phyloP scores from a whole-genome alignment of 2,113 vertebrate genomes.

The Saguinus imperator region DNA sequence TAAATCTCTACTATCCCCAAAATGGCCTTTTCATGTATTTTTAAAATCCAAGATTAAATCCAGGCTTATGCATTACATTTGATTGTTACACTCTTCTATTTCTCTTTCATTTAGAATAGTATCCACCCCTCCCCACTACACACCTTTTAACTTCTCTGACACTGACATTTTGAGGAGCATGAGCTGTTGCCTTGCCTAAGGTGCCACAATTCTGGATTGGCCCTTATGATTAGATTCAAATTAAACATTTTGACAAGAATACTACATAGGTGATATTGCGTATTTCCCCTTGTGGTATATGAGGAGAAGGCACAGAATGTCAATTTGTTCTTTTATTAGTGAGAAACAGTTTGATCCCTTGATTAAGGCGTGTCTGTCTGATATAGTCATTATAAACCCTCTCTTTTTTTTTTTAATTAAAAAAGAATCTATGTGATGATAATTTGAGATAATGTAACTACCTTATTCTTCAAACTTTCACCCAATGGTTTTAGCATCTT shows the following conservation, averaged over 20 bases:
- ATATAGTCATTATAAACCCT: not conserved
- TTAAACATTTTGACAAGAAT: not conserved
- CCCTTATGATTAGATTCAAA: not conserved
- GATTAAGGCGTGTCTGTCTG: not conserved
- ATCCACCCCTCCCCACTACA: not conserved
- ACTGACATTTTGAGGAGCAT: not conserved
- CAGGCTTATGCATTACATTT: not conserved
- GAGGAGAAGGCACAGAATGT: not conserved
- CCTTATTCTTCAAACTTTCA: slow-evolving; percentile 1
- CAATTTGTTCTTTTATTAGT: not conserved
- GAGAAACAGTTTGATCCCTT: not conserved
- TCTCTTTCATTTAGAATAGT: not conserved
- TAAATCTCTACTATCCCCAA: not conserved
- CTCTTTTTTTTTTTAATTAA: not conserved
- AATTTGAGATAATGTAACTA: not conserved
- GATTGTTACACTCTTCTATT: not conserved
- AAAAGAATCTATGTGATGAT: not conserved
- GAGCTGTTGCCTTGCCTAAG: not conserved
- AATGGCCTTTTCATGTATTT: not conserved
- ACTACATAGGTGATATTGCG: not conserved
- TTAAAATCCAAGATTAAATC: not conserved
- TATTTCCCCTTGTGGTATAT: not conserved
- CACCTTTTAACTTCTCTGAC: not conserved
- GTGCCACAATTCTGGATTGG: not conserved
- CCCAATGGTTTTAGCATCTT: not conserved